Evolutionary conservation across 1,140 invertebrate genomes (phyloP), one percentile per base, ranked within the genome.

Genomic region (Tyrophagus putrescentiae): DNA sequence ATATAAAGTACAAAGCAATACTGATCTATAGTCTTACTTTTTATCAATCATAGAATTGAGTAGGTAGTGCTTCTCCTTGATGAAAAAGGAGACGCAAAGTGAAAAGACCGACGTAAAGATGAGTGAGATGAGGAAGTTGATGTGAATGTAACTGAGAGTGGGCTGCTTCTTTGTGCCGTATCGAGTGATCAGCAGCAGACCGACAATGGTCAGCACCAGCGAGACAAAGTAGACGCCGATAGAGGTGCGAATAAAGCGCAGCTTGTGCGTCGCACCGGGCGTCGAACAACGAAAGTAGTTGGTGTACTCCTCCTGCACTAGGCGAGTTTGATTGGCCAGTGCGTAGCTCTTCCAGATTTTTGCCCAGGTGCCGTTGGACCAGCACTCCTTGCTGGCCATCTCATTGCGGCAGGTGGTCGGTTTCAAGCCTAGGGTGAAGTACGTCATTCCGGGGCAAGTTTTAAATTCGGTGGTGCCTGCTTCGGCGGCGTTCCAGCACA

Each of bases 41-140:
- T 57, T 23, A 33, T 36, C 52, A 25, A 62, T 45, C 33, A 62
- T 48, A 3, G 34, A 44, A 34, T 57, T 33, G 5, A 60, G 23
- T 13, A 21, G 31, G 52, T 42, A 62, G 60, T 62, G 61, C 23
- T 28, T 41, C 27, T 54, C 57, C 7, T 29, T 34, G 21, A 62
- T 41, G n/a, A 36, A 29, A 4, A 62, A 23, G 2, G 41, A 60
- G 21, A 62, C 62, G 9, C 11, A 25, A 16, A 62, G 32, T 1
- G 53, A 45, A 6, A 33, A 25, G 7, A 60, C n/a, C 4, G 52
- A 50, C 28, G 61, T 58, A 18, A 62, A 34, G 25, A 62, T 53
- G 13, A 62, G 29, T 28, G 61, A 62, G 7, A 33, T 9, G 11
- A 62, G 36, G 48, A 62, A 62, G 45, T 62, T 62, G 1, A 62